A percentile compares a stretch with the other conserved stretches of the same genome.
These are phyloP conservation scores for Patella depressa DNA, from an alignment of 2,888 invertebrate genomes.

Conservation along the genomic window DNA sequence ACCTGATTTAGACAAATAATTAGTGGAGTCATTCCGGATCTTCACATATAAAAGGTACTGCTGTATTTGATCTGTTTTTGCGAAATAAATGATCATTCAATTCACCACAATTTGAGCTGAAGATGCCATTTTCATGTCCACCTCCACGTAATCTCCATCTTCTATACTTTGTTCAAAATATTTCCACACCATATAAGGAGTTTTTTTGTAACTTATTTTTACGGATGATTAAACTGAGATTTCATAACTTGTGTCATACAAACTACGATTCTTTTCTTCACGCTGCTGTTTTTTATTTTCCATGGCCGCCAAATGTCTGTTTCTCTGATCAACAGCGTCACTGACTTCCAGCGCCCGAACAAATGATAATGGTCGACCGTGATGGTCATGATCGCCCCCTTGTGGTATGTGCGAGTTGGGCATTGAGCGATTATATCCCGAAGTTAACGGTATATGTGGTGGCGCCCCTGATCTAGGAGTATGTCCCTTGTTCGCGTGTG, in stretches of 20 bases:
- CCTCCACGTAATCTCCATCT: too few relatives aligned
- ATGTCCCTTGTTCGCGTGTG: background rate
- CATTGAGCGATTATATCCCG: background rate
- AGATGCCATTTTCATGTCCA: too few relatives aligned
- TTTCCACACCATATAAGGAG: too few relatives aligned
- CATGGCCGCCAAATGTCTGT: conserved; percentile 48
- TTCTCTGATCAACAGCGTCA: conserved; percentile 58
- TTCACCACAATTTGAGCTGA: too few relatives aligned
- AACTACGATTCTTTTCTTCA: conserved; percentile 42
- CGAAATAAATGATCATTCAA: too few relatives aligned
- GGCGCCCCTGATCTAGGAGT: background rate
- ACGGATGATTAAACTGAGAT: conserved; percentile 53
- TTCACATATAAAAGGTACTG: too few relatives aligned
- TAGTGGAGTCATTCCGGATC: too few relatives aligned
- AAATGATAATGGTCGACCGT: conserved; percentile 68
- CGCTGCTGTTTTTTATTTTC: conserved; percentile 25
- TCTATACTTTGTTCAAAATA: too few relatives aligned
- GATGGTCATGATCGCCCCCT: conserved; percentile 30
- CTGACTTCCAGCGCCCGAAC: conserved; percentile 71
- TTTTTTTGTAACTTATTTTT: too few relatives aligned
- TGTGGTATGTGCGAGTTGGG: conserved; percentile 2
- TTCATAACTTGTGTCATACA: conserved; percentile 63
- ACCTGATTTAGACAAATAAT: too few relatives aligned
- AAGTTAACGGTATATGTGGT: conserved; percentile 9
- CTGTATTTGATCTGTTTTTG: too few relatives aligned